A percentile compares a stretch with the other conserved stretches of the same genome.
phyloP scores from a whole-genome alignment of 1,140 invertebrate species.

The Diachasmimorpha longicaudata region DNA sequence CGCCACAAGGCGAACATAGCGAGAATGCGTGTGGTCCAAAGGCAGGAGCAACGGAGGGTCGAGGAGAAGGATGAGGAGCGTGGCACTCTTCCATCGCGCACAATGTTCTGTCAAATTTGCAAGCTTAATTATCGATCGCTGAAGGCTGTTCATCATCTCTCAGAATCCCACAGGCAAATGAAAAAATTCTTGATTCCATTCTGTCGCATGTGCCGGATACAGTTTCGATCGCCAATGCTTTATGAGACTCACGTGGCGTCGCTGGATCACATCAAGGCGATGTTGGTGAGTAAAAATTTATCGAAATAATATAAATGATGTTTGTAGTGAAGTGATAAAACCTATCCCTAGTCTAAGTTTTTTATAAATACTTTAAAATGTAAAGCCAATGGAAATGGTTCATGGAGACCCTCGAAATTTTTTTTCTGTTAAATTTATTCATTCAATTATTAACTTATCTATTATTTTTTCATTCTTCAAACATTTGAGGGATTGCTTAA shows the following conservation, averaged over 20 bases:
- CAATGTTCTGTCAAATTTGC: conserved; percentile 78
- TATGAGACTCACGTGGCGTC: conserved; percentile 82
- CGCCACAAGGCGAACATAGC: conserved; percentile 74
- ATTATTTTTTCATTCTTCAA: background rate
- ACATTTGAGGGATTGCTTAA: background rate
- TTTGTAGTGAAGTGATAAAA: too few species aligned
- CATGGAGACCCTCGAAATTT: too few species aligned
- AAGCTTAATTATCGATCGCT: conserved; percentile 81
- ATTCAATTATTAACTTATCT: background rate
- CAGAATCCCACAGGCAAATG: conserved; percentile 79
- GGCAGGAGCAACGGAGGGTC: conserved; percentile 73
- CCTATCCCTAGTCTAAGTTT: too few species aligned
- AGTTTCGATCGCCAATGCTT: conserved; percentile 80
- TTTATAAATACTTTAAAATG: too few species aligned
- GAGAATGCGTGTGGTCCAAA: conserved; percentile 75
- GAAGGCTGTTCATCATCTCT: conserved; percentile 75
- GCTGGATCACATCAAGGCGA: conserved; percentile 73
- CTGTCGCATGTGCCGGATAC: conserved; percentile 74
- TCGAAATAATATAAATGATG: too few species aligned
- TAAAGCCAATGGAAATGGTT: too few species aligned
- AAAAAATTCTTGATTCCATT: conserved; percentile 81
- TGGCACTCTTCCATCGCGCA: conserved; percentile 68
- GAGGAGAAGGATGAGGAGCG: conserved; percentile 72
- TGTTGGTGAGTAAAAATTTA: background rate
- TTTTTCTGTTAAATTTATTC: background rate